These are phyloP conservation scores for Heliangelus exortis DNA, from an alignment of 2,797 vertebrate genomes.

Conservation along the genomic window DNA sequence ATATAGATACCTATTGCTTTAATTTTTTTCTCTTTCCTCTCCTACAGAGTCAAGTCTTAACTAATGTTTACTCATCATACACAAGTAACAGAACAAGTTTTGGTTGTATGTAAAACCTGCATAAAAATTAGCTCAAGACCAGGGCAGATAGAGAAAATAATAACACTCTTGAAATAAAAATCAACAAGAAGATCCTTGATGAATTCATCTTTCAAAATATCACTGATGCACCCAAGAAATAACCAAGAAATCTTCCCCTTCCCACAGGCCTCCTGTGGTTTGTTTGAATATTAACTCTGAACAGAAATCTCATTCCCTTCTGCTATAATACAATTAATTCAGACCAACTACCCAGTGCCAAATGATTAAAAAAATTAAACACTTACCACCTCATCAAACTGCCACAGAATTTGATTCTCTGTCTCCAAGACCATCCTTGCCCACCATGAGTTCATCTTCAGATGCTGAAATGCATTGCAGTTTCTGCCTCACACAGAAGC, in stretches of 20 bases:
- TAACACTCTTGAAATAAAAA: neutral
- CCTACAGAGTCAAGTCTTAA: neutral
- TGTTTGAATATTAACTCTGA: neutral
- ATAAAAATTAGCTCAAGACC: neutral
- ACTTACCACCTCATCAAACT: neutral
- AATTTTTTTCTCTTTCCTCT: neutral
- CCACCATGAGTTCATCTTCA: rapidly evolving
- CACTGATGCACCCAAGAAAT: no score
- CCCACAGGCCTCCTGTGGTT: neutral
- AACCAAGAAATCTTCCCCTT: neutral
- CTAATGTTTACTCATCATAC: neutral
- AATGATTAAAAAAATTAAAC: neutral
- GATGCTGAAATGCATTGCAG: neutral
- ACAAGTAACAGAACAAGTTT: neutral
- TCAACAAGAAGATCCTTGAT: neutral
- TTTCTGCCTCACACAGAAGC: neutral
- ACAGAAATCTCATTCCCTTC: neutral
- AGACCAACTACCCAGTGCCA: neutral
- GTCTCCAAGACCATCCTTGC: neutral
- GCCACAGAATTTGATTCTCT: rapidly evolving
- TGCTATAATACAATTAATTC: neutral
- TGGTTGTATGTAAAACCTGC: neutral
- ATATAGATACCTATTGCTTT: neutral
- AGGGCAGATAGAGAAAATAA: neutral
- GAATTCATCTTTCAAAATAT: neutral